Conservation (phyloP, 2,797 vertebrate genomes). For the Vireo griseus region DNA sequence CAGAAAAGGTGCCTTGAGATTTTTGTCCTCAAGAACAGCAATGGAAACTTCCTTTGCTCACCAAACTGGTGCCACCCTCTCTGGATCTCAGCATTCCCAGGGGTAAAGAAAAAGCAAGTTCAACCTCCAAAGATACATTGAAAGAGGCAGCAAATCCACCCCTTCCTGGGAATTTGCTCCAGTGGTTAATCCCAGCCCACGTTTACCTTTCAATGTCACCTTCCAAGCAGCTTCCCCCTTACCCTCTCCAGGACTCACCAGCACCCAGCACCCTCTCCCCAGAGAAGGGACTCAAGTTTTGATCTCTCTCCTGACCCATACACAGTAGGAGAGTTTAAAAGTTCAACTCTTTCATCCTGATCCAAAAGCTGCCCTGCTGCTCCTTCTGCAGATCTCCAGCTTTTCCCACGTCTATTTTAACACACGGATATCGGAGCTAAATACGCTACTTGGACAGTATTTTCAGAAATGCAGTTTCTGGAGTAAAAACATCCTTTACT, state of each 20-base stretch:
- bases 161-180: not conserved
- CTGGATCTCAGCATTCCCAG: not conserved
- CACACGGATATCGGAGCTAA: accelerated
- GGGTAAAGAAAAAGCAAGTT: not conserved
- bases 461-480: not conserved
- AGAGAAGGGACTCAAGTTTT: accelerated
- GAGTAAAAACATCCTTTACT: not conserved
- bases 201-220: accelerated
- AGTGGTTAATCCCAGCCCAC: accelerated
- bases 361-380: not conserved
- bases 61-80: not conserved
- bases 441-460: not conserved
- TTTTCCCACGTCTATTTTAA: slow-evolving; percentile 24
- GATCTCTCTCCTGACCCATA: not conserved
- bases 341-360: not conserved
- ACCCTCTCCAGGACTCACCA: not conserved
- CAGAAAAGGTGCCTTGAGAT: not conserved
- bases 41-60: not conserved
- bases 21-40: not conserved
- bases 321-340: not conserved
- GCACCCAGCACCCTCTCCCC: not conserved
- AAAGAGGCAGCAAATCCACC: not conserved
- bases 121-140: not conserved
- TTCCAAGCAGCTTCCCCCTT: not conserved
- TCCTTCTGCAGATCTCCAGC: not conserved